These are phyloP conservation scores for Drosophila ficusphila DNA, from an alignment of 1,140 invertebrate species.

Conservation along the genomic window DNA sequence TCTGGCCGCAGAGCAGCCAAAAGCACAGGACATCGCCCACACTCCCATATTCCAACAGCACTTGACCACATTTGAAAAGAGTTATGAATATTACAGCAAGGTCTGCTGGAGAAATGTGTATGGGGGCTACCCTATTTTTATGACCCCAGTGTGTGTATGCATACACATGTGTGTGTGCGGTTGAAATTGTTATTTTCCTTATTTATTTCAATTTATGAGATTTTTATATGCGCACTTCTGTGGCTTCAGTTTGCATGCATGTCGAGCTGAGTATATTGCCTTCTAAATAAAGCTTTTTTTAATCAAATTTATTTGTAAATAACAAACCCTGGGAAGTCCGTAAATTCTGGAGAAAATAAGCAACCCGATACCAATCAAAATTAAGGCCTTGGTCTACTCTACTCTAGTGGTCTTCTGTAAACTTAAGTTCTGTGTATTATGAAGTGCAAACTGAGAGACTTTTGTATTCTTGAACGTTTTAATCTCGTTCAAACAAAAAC, in stretches of 20 bases:
- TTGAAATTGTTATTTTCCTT: conserved; percentile 77
- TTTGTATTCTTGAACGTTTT: no score
- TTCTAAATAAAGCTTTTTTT: conserved; percentile 50
- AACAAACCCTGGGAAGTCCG: conserved; percentile 19
- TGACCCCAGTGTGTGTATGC: neutral
- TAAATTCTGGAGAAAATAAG: conserved; percentile 10
- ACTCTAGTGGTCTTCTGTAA: no score
- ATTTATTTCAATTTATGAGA: conserved; percentile 82
- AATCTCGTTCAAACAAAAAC: no score
- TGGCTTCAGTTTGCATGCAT: conserved; percentile 48
- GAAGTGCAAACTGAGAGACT: no score
- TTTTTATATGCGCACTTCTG: conserved; percentile 77
- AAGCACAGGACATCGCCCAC: conserved; percentile 6
- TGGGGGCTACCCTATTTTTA: conserved; percentile 21
- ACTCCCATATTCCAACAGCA: conserved; percentile 25
- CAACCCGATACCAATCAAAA: conserved; percentile 25
- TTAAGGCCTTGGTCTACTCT: neutral
- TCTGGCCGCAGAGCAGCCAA: conserved; percentile 30
- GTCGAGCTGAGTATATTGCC: conserved; percentile 43
- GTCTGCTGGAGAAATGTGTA: conserved; percentile 24
- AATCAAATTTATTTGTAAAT: conserved; percentile 33
- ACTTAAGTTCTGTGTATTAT: no score
- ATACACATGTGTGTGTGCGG: conserved; percentile 15
- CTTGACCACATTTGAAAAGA: conserved; percentile 82
- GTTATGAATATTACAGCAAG: conserved; percentile 77